Evolutionary conservation across 2,888 invertebrate species (phyloP), one percentile per base, ranked within the genome.

Genomic region (Thelaira solivaga): DNA sequence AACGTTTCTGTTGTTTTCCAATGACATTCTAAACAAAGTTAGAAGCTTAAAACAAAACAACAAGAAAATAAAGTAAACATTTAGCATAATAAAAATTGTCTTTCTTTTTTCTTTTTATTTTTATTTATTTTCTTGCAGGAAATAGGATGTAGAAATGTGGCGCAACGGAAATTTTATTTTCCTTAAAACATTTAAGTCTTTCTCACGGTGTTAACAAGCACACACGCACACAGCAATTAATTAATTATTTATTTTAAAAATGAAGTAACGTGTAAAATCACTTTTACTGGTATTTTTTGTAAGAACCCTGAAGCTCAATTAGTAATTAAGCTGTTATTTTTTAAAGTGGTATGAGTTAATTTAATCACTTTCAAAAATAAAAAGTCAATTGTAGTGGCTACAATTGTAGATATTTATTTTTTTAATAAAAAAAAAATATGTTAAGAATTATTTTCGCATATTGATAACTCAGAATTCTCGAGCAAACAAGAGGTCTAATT

Each of bases 1-100:
- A 64, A 61, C 67, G 13, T 29, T 73, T 73, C 10, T 79, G 75
- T 71, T 64, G 10, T 64, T 69, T 81, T 64, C 55, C 26, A 71
- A 51, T 79, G 80, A 79, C 80, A 81, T 80, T 81, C 73, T 68
- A 53, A 76, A 75, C 80, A 80, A 31, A 55, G 36, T 31, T 18
- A 49, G 26, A n/a, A 13, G 16, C 16, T 20, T 73, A 65, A n/a
- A 67, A 67, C 59, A 74, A 74, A 59, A 36, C 8, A 13, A 10
- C 2, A 10, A 29, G 51, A 24, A 43, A 20, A 4, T 43, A 18
- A n/a, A 16, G 10, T 18, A 57, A 55, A 55, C 22, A 67, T 24
- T 45, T 22, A n/a, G n/a, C n/a, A n/a, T n/a, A n/a, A n/a, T n/a
- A n/a, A n/a, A n/a, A n/a, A n/a, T n/a, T n/a, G n/a, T n/a, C n/a